phyloP scores from a whole-genome alignment of 2,113 vertebrate genomes.

The Dasyurus viverrinus region DNA sequence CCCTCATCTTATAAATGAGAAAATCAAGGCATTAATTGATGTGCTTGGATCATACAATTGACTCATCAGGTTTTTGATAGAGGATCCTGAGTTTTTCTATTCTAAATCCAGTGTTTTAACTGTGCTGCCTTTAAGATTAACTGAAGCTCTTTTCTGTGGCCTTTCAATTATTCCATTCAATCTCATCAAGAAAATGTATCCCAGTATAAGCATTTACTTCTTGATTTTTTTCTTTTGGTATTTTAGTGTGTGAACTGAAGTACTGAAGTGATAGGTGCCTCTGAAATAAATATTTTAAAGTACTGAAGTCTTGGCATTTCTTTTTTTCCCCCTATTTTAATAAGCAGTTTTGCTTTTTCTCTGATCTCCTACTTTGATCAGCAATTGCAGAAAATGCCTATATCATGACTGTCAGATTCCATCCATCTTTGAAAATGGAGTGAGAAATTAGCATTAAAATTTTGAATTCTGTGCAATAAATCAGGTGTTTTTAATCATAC shows the following conservation, averaged over 20 bases:
- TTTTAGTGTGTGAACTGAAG: slow-evolving; percentile 13
- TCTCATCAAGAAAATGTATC: not conserved
- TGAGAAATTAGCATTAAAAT: slow-evolving; percentile 57
- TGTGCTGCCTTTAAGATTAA: not conserved
- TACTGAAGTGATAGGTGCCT: slow-evolving; percentile 45
- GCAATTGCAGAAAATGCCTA: slow-evolving; percentile 51
- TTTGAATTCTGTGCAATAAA: slow-evolving; percentile 55
- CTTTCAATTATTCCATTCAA: not conserved
- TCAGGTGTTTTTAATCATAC: slow-evolving; percentile 35
- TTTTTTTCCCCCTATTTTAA: slow-evolving; percentile 49
- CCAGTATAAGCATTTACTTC: not conserved
- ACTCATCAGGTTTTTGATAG: not conserved
- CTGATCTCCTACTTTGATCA: slow-evolving; percentile 65
- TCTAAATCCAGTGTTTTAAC: not conserved
- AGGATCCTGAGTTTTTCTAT: not conserved
- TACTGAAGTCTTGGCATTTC: not conserved
- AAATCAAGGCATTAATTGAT: not conserved
- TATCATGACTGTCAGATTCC: slow-evolving; percentile 64
- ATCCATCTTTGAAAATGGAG: slow-evolving; percentile 66
- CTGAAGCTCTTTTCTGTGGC: not conserved
- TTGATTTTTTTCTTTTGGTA: slow-evolving; percentile 46
- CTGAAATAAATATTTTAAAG: slow-evolving; percentile 60
- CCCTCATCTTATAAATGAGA: not conserved
- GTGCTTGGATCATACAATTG: not conserved
- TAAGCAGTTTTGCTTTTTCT: slow-evolving; percentile 41